A percentile compares a stretch with the other conserved stretches of the same genome.
phyloP scores from a whole-genome alignment of 2,113 vertebrate species.

The Diphyllodes magnificus region DNA sequence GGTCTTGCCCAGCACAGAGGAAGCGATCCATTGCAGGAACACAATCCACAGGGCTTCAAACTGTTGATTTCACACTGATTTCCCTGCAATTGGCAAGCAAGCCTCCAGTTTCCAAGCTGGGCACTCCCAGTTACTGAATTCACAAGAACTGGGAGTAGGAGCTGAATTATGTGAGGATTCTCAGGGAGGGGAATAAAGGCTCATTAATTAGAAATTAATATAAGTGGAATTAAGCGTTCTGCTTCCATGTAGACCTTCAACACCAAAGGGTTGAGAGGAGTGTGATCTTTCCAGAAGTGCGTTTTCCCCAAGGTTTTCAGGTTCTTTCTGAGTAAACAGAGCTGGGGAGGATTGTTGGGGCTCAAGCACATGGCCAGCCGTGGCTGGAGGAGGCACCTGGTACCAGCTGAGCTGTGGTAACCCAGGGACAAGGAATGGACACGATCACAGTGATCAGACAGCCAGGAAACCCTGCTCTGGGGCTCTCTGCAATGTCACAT shows the following conservation, averaged over 20 bases:
- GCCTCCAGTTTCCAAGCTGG: rapidly evolving
- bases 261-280: rapidly evolving
- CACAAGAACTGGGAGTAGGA: not conserved
- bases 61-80: constrained; percentile 25
- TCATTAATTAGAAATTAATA: not conserved
- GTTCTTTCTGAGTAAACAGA: not conserved
- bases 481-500: not conserved
- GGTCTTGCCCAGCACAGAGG: constrained; percentile 10
- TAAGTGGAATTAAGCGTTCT: not conserved
- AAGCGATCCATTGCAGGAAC: not conserved
- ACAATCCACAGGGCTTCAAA: not conserved
- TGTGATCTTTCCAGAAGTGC: rapidly evolving
- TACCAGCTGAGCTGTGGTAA: not conserved
- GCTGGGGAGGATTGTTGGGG: rapidly evolving
- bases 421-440: not conserved
- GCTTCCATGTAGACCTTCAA: not conserved
- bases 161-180: not conserved
- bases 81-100: not conserved
- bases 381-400: not conserved
- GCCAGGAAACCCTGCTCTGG: not conserved
- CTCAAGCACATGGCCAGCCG: not conserved
- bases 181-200: not conserved
- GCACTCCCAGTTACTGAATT: not conserved
- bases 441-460: rapidly evolving
- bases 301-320: not conserved